A percentile compares a stretch with the other conserved stretches of the same genome.
Conservation (phyloP, 1,140 invertebrate species). For the Luehdorfia chinensis region DNA sequence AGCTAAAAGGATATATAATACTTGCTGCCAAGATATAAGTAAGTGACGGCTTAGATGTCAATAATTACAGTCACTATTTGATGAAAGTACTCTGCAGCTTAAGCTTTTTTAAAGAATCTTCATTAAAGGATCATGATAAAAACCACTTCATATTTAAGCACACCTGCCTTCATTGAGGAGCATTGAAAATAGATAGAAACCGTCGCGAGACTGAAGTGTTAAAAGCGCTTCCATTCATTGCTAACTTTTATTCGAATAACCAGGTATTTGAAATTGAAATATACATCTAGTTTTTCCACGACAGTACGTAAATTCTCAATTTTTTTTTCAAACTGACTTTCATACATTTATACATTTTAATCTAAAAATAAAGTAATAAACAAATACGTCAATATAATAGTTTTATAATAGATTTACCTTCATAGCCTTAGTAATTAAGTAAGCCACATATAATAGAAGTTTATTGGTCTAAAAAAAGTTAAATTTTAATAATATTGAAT, state of each 20-base stretch:
- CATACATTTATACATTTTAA: neutral
- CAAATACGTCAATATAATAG: too few relatives aligned
- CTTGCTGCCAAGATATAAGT: too few relatives aligned
- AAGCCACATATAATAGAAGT: too few relatives aligned
- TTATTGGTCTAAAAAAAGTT: too few relatives aligned
- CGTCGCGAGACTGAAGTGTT: constrained; percentile 19
- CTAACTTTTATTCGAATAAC: constrained; percentile 51
- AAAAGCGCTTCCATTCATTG: constrained; percentile 47
- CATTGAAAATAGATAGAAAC: constrained; percentile 8
- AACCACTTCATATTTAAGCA: constrained; percentile 6
- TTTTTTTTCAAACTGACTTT: neutral
- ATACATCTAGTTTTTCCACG: constrained; percentile 28
- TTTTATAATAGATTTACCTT: too few relatives aligned
- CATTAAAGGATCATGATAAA: constrained; percentile 8
- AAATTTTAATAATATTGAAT: too few relatives aligned
- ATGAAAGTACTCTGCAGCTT: neutral
- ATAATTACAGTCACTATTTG: neutral
- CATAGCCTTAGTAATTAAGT: too few relatives aligned
- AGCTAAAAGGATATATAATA: too few relatives aligned
- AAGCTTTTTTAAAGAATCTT: neutral
- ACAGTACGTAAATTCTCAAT: too few relatives aligned
- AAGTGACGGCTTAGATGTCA: too few relatives aligned
- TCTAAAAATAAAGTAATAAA: too few relatives aligned
- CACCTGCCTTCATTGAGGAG: constrained; percentile 8
- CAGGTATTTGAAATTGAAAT: constrained; percentile 57